A percentile compares a stretch with the other conserved stretches of the same genome.
phyloP scores from a whole-genome alignment of 1,140 invertebrate species.

The Drosophila funebris region DNA sequence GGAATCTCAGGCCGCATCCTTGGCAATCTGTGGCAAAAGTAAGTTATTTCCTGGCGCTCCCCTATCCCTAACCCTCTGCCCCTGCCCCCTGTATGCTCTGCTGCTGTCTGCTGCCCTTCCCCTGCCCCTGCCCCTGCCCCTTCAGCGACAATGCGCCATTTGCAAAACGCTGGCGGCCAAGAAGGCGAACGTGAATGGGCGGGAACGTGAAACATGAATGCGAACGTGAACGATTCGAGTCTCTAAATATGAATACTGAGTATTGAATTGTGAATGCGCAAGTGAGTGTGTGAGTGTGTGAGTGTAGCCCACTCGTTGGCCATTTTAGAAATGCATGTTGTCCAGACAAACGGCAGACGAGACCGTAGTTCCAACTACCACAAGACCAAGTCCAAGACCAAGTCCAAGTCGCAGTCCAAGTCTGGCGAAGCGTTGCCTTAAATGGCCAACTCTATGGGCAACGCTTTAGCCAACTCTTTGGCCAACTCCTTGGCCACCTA shows the following conservation, averaged over 20 bases:
- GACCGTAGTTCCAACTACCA: background rate
- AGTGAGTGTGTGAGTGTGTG: background rate
- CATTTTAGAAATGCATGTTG: constrained; percentile 41
- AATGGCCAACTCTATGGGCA: constrained; percentile 68
- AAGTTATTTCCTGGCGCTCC: constrained; percentile 80
- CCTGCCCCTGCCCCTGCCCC: background rate
- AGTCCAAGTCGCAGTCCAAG: background rate
- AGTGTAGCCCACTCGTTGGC: constrained; percentile 8
- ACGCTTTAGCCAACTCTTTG: constrained; percentile 17
- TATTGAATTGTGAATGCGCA: background rate
- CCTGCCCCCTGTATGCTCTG: background rate
- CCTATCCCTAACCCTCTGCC: no score
- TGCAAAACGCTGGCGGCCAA: constrained; percentile 57
- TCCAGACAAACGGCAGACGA: constrained; percentile 32
- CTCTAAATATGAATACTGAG: constrained; percentile 34
- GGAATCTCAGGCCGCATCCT: constrained; percentile 22
- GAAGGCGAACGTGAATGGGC: constrained; percentile 75
- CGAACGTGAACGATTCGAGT: constrained; percentile 27
- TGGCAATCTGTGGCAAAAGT: constrained; percentile 54
- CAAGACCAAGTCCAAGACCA: background rate
- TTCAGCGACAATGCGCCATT: constrained; percentile 32
- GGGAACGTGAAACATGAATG: constrained; percentile 39
- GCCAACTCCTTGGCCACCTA: constrained; percentile 38
- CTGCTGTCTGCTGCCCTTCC: no score
- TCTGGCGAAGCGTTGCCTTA: constrained; percentile 42